phyloP scores from a whole-genome alignment of 2,797 vertebrate genomes.

The Hipposideros larvatus region DNA sequence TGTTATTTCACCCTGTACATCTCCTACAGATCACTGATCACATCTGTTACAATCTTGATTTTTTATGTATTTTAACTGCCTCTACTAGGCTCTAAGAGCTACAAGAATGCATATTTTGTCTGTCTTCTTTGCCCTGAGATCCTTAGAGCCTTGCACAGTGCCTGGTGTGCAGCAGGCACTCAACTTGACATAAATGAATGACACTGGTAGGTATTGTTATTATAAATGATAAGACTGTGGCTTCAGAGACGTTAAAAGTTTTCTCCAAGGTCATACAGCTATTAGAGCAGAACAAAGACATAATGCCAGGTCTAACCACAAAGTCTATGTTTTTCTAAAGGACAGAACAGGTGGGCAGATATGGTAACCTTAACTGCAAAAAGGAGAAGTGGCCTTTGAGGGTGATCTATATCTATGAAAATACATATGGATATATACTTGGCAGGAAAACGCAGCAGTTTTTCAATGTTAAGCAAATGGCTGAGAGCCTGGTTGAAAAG shows the following conservation, averaged over 20 bases:
- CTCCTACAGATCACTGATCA: neutral
- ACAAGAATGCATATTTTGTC: neutral
- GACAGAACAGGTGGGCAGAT: neutral
- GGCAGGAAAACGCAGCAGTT: neutral
- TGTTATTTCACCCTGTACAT: neutral
- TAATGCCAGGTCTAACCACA: neutral
- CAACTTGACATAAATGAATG: neutral
- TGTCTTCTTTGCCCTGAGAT: neutral
- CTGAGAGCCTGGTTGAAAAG: conserved; percentile 24
- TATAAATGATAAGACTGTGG: conserved; percentile 23
- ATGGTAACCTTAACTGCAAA: neutral
- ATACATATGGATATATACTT: neutral
- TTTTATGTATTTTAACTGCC: neutral
- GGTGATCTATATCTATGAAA: conserved; percentile 34
- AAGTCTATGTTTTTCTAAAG: conserved; percentile 22
- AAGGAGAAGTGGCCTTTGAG: conserved; percentile 41
- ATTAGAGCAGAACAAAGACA: neutral
- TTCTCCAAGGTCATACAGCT: neutral
- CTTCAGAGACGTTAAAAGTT: neutral
- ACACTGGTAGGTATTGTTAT: neutral
- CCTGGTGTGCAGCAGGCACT: neutral
- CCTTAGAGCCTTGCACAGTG: neutral
- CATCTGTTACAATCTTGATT: neutral
- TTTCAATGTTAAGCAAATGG: conserved; percentile 57
- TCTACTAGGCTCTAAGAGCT: neutral